Evolutionary conservation across 2,888 invertebrate species (phyloP).

Genomic region (Pseudolycoriella hygida): DNA sequence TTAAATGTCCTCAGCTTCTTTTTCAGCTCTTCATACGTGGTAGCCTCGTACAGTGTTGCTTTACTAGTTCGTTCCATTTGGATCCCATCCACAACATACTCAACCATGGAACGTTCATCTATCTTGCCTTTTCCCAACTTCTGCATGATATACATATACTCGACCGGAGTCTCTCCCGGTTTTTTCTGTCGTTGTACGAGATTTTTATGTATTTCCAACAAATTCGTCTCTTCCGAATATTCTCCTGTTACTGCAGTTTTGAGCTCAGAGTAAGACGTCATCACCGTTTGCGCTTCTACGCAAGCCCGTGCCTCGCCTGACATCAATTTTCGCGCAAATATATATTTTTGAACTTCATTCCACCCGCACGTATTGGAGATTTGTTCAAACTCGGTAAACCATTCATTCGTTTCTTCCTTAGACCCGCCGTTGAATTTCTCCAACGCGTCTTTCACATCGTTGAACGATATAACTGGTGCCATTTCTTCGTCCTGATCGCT

Average conservation of each 20-base stretch:
- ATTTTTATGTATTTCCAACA: constrained; percentile 7
- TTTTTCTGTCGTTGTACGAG: constrained; percentile 6
- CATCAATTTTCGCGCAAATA: constrained; percentile 9
- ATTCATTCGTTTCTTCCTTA: too few relatives aligned
- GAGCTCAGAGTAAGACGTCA: constrained; percentile 4
- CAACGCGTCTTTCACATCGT: too few relatives aligned
- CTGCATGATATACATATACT: constrained; percentile 9
- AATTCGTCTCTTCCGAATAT: constrained; percentile 4
- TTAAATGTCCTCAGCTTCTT: not conserved
- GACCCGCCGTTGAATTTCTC: too few relatives aligned
- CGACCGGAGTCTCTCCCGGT: constrained; percentile 5
- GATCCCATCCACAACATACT: constrained; percentile 8
- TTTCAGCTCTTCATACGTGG: not conserved
- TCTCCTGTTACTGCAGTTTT: constrained; percentile 5
- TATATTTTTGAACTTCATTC: constrained; percentile 8
- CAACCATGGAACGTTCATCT: constrained; percentile 8
- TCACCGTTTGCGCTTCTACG: constrained; percentile 1
- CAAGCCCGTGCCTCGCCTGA: constrained; percentile 6
- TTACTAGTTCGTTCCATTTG: constrained; percentile 7
- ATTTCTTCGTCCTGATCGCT: too few relatives aligned
- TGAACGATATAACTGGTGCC: too few relatives aligned
- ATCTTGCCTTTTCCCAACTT: too few relatives aligned
- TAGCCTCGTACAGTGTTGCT: constrained; percentile 5
- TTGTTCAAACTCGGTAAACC: too few relatives aligned
- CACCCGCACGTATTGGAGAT: too few relatives aligned